Conservation (phyloP, 2,888 invertebrate species). For the Cyclophora punctaria region DNA sequence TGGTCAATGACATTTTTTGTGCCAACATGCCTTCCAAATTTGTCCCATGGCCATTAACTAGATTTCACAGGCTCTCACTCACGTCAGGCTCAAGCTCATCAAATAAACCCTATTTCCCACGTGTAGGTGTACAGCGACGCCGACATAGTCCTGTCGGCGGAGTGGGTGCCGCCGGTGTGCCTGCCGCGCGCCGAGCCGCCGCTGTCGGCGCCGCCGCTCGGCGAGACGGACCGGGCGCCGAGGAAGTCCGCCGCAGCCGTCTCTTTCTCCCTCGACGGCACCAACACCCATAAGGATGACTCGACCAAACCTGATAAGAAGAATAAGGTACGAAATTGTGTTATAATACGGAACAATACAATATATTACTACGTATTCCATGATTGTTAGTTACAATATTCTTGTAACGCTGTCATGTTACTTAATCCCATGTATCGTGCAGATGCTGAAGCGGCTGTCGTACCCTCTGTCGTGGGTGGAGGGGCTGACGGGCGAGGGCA, state of each 20-base stretch:
- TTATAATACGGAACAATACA: too few species aligned
- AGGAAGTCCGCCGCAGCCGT: constrained; percentile 61
- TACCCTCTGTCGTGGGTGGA: constrained; percentile 95
- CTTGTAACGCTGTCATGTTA: background rate
- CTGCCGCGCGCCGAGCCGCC: constrained; percentile 82
- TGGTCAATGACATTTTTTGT: too few species aligned
- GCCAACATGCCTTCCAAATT: too few species aligned
- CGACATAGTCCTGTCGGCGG: constrained; percentile 89
- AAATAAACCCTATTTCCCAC: background rate
- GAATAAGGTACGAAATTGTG: constrained; percentile 77
- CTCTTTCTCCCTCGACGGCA: constrained; percentile 65
- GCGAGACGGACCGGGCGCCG: constrained; percentile 60
- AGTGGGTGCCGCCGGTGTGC: constrained; percentile 91
- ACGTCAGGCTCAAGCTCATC: too few species aligned
- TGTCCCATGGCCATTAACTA: too few species aligned
- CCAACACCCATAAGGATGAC: constrained; percentile 64
- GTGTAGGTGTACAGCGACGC: constrained; percentile 87
- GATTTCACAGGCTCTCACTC: too few species aligned
- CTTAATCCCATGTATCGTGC: constrained; percentile 3
- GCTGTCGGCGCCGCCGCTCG: constrained; percentile 69
- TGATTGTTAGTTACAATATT: background rate
- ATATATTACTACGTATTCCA: too few species aligned
- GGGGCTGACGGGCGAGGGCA: constrained; percentile 85
- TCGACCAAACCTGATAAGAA: constrained; percentile 78
- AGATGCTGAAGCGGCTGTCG: constrained; percentile 94